Evolutionary conservation across 2,888 invertebrate species (phyloP).

Genomic region (Hydrotaea cyrtoneurina): DNA sequence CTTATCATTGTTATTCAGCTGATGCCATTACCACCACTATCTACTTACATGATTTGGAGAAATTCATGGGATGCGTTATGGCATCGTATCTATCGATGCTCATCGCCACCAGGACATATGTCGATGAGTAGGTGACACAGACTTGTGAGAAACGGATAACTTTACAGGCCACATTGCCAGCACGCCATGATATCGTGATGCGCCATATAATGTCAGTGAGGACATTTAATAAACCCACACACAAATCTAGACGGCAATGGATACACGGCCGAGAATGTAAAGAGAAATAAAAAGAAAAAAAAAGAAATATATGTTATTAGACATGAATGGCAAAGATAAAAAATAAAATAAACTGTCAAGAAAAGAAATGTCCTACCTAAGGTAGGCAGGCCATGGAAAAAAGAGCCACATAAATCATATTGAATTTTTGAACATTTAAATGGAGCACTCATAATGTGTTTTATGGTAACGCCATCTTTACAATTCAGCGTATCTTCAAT

Average conservation of each 20-base stretch:
- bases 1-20: no score
- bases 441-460: no score
- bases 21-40: background rate
- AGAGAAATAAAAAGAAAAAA: background rate
- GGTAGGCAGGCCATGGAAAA: no score
- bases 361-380: no score
- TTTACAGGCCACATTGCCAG: slow-evolving; percentile 94
- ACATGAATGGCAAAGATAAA: background rate
- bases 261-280: no score
- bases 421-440: no score
- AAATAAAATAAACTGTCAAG: background rate
- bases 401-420: no score
- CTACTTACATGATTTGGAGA: slow-evolving; percentile 95
- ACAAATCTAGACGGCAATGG: slow-evolving; percentile 86
- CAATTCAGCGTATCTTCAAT: no score
- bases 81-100: slow-evolving; percentile 97
- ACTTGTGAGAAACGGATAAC: slow-evolving; percentile 92
- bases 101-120: slow-evolving; percentile 94
- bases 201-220: slow-evolving; percentile 95
- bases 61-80: slow-evolving; percentile 96
- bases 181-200: slow-evolving; percentile 93
- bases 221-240: slow-evolving; percentile 93
- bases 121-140: slow-evolving; percentile 94
- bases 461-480: no score
- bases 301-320: slow-evolving; percentile 24